These are phyloP conservation scores for Mixornis gularis DNA, from an alignment of 2,113 vertebrate genomes.

Conservation along the genomic window DNA sequence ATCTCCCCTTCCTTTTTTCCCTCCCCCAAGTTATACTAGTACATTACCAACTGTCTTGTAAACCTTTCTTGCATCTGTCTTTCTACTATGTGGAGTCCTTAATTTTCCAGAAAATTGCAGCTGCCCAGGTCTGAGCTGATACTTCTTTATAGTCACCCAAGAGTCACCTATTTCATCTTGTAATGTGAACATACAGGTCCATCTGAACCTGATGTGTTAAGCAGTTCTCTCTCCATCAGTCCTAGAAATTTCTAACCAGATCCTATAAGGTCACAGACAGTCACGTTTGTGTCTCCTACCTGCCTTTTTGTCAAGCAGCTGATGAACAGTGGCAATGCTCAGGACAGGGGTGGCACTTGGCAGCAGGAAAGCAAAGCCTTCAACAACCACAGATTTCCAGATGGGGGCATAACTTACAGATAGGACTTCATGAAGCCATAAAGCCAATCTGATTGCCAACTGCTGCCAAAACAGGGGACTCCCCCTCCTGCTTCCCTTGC, in stretches of 20 bases:
- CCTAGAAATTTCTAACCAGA: not conserved
- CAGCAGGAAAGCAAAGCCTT: not conserved
- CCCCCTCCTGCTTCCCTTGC: not conserved
- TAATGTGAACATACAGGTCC: not conserved
- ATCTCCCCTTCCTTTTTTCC: fast-evolving
- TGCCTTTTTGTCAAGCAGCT: not conserved
- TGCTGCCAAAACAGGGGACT: not conserved
- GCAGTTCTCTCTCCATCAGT: not conserved
- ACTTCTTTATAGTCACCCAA: not conserved
- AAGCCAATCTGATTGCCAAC: not conserved
- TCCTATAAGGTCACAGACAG: not conserved
- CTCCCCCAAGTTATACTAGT: not conserved
- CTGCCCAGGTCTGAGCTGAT: not conserved
- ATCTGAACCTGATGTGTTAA: not conserved
- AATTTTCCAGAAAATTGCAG: not conserved
- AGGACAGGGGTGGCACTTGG: fast-evolving
- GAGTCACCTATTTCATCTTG: not conserved
- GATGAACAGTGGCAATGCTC: not conserved
- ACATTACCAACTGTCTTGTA: not conserved
- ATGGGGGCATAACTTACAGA: not conserved
- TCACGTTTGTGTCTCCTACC: not conserved
- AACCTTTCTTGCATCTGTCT: not conserved
- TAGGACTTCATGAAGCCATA: not conserved
- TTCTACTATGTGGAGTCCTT: not conserved
- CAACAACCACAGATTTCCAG: not conserved